Base-by-base conservation (phyloP, 2,797 vertebrate genomes). In the Typhlichthys eigenmanni region DNA sequence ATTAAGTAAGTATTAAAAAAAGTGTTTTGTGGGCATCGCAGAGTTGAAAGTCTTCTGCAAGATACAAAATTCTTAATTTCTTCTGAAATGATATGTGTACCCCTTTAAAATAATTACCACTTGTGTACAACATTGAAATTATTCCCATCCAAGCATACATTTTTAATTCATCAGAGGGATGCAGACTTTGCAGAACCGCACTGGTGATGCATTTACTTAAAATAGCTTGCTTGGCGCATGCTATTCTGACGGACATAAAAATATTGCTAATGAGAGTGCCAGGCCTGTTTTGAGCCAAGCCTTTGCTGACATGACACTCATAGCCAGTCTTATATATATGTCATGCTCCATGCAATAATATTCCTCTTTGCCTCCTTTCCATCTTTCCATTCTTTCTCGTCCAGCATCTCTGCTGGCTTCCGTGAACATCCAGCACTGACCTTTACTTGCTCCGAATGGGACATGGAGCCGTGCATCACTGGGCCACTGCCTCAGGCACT, bases 401-500 rank as follows among this genome's bases (percentile, higher is more conserved):
- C 19, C 78, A 83, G 85, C 74, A 60, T 45, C 69, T 79, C 68
- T 81, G 72, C 68, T 60, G 74, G 72, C 82, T 90, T 86, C 71
- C 70, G 81, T 87, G 89, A 88, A 86, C 83, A 88, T 82, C 83
- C 83, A 72, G 65, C 24, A 32, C 75, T 91, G 91, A 91, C 88
- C 91, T 91, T 91, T 90, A 79, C 81, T 82, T 65, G 81, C 79
- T 81, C 74, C 80, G 72, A 85, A 84, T 81, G 86, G 87, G 87
- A 89, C 85, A 84, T 84, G 66, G 78, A 88, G 82, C 82, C 64
- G 81, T 78, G 85, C 82, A 86, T 90, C 84, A 83, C 38, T 82
- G 87, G 89, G 78, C 81, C 86, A 78, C 83, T 74, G 86, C 89
- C 89, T 88, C 64, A 49, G 87, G 90, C 85, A 69, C 74, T 86